Evolutionary conservation across 2,888 invertebrate genomes (phyloP), one percentile per base, ranked within the genome.

Genomic region (Romanomermis culicivorax): DNA sequence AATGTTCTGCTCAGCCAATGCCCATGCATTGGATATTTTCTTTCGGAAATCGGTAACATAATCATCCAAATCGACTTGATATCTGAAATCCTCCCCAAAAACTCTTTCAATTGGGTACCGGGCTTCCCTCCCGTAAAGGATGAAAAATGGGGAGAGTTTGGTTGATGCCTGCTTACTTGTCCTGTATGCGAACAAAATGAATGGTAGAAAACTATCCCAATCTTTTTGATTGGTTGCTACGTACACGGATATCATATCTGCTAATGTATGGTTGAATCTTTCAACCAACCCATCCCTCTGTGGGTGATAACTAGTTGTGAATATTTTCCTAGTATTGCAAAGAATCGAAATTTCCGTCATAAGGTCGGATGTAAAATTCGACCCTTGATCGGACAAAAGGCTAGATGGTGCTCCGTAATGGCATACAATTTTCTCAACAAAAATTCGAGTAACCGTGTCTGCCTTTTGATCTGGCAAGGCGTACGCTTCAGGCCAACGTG

Each of bases 401-500:
- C 23, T 45, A 4, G 7, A 7, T 20, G 47, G 47, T 23, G 47
- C 14, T 7, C 47, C 47, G 7, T 23, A 23, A 7, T 23, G 11
- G 14, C 11, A 23, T 7, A 45, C 23, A 45, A 45, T 23, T 11
- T 23, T 23, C 11, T 7, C 23, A 7, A 45, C 47, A 11, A 42
- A 53, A 2, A 63, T 59, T 17, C 54, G 48, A 0, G 68, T 65
- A 4, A 68, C 59, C 0, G 66, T 65, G 7, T 56, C 58, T 0
- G 68, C 61, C 48, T 61, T 61, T 25, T 64, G 63, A 42, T 67
- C 63, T 0, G 63, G 63, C 17, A 69, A 45, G 2, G 68, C 60
- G 25, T 66, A 42, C 47, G 60, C 58, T 59, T 62, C 27, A 51
- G 57, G 55, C 36, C 43, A 65, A 24, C 58, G 56, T 2, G 61